Conservation (phyloP, 2,888 invertebrate species). For the Chelonus formosanus region DNA sequence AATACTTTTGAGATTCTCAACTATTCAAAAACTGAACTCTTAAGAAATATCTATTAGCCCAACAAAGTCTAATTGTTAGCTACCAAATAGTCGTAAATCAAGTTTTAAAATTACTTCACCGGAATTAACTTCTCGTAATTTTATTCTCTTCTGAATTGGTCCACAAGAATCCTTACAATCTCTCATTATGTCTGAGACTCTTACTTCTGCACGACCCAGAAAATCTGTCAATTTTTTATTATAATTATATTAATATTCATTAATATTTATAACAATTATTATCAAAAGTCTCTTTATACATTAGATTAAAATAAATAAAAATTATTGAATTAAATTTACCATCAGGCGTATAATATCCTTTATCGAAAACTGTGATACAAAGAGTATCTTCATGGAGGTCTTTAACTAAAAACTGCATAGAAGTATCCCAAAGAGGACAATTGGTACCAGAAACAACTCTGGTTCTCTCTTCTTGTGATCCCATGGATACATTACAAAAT, state of each 20-base stretch:
- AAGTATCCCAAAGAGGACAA: conserved; percentile 75
- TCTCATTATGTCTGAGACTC: conserved; percentile 71
- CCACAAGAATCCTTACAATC: conserved; percentile 70
- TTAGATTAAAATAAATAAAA: too few relatives aligned
- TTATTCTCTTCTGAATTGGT: conserved; percentile 73
- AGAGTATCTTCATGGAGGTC: conserved; percentile 75
- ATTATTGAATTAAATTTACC: conserved; percentile 64
- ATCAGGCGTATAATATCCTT: conserved; percentile 77
- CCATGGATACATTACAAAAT: conserved; percentile 79
- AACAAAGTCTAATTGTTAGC: conserved; percentile 23
- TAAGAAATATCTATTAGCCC: too few relatives aligned
- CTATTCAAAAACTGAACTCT: not conserved
- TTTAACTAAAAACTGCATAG: conserved; percentile 80
- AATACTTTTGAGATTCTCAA: not conserved
- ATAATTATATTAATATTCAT: conserved; percentile 37
- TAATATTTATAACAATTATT: conserved; percentile 18
- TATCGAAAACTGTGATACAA: conserved; percentile 76
- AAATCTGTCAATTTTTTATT: conserved; percentile 68
- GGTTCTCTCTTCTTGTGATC: conserved; percentile 76
- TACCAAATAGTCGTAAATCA: conserved; percentile 73
- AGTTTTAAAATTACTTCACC: conserved; percentile 77
- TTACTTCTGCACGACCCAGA: conserved; percentile 75
- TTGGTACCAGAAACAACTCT: conserved; percentile 69
- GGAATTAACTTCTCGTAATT: conserved; percentile 74
- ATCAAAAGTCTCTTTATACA: not conserved